These are phyloP conservation scores for Trichogramma evanescens DNA, from an alignment of 2,888 invertebrate species.

Conservation along the genomic window DNA sequence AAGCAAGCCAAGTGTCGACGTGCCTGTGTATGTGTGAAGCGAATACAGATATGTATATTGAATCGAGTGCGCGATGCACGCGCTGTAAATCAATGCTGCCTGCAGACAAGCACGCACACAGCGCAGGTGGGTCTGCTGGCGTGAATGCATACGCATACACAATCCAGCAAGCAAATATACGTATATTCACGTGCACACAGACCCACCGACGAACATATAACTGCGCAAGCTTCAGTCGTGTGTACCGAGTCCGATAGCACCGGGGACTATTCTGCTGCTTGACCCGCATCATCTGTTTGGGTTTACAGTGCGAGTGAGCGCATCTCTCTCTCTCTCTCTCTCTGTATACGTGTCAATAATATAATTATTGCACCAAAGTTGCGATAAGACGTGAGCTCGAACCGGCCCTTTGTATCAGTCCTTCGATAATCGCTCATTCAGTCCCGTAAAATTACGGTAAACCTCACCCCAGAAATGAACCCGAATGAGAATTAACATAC, in stretches of 20 bases:
- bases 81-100: slow-evolving; percentile 5
- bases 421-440: too few species aligned
- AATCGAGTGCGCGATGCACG: neutral
- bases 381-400: too few species aligned
- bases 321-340: neutral
- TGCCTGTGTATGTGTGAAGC: too few species aligned
- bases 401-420: too few species aligned
- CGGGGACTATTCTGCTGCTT: neutral
- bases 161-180: neutral
- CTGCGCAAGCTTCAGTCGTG: slow-evolving; percentile 5
- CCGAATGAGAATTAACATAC: too few species aligned
- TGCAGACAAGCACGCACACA: neutral
- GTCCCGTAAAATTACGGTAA: too few species aligned
- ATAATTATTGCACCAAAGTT: too few species aligned
- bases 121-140: neutral
- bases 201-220: neutral
- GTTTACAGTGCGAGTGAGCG: neutral
- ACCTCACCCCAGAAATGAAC: too few species aligned
- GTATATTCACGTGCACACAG: neutral
- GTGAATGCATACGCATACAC: neutral
- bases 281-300: slow-evolving; percentile 5
- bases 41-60: too few species aligned
- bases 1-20: too few species aligned
- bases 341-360: too few species aligned
- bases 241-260: slow-evolving; percentile 10